A percentile compares a stretch with the other conserved stretches of the same genome.
Evolutionary conservation across 2,113 vertebrate genomes (phyloP).

Genomic region (Aspiorhynchus laticeps): DNA sequence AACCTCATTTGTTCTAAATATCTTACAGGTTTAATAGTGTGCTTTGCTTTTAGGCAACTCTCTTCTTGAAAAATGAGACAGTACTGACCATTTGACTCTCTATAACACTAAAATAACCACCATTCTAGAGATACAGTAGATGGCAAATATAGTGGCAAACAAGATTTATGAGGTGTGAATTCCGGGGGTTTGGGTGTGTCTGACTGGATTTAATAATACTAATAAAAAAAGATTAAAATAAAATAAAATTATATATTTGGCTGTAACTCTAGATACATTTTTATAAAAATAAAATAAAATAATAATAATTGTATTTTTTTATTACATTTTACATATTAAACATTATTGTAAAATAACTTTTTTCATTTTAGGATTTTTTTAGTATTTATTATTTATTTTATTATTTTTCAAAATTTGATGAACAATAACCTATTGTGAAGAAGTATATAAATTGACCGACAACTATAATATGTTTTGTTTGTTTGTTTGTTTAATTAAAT

Average conservation of each 20-base stretch:
- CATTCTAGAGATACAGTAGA: not conserved
- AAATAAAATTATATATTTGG: not conserved
- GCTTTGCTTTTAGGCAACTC: not conserved
- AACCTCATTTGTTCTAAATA: not conserved
- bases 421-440: not conserved
- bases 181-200: not conserved
- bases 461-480: not conserved
- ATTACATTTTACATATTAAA: too few relatives aligned
- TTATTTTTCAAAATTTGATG: too few relatives aligned
- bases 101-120: not conserved
- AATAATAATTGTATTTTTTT: too few relatives aligned
- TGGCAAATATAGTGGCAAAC: not conserved
- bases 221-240: not conserved
- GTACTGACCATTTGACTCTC: not conserved
- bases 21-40: not conserved
- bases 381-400: too few relatives aligned
- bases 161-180: not conserved
- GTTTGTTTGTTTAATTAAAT: not conserved
- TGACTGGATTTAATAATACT: not conserved
- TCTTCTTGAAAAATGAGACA: not conserved
- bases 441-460: not conserved
- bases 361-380: too few relatives aligned
- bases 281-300: too few relatives aligned
- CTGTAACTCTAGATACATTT: too few relatives aligned
- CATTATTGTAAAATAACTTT: too few relatives aligned